These are phyloP conservation scores for Sthenelais limicola DNA, from an alignment of 2,888 invertebrate species.

Conservation along the genomic window DNA sequence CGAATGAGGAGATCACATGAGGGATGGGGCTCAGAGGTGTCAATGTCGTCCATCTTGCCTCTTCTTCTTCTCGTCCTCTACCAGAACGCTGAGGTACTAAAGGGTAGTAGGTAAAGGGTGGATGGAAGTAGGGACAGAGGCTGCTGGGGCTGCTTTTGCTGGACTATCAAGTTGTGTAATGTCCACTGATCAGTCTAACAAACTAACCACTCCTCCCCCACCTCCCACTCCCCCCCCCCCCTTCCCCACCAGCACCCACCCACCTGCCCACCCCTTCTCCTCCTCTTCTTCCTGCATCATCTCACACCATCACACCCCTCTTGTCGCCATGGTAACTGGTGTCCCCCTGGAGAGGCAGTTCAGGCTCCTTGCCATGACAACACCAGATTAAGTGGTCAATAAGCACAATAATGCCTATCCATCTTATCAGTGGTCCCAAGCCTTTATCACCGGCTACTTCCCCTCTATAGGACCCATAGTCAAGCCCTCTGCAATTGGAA, in stretches of 20 bases:
- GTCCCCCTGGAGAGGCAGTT: slow-evolving; percentile 29
- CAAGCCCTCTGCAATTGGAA: slow-evolving; percentile 16
- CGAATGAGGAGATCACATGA: slow-evolving; percentile 13
- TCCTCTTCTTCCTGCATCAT: no score
- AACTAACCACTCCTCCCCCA: no score
- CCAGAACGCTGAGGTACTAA: no score
- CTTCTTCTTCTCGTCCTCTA: no score
- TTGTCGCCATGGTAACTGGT: slow-evolving; percentile 29
- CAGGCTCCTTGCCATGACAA: slow-evolving; percentile 36
- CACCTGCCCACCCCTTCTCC: no score
- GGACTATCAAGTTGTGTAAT: no score
- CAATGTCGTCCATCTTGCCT: slow-evolving; percentile 34
- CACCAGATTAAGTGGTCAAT: slow-evolving; percentile 39
- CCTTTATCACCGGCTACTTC: neutral
- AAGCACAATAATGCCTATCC: slow-evolving; percentile 34
- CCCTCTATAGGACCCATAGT: neutral
- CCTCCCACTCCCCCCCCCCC: no score
- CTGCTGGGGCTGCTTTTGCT: no score
- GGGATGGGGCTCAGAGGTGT: slow-evolving; percentile 33
- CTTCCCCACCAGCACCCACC: no score
- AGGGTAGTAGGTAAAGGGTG: no score
- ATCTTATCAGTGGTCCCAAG: slow-evolving; percentile 20
- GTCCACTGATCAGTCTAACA: no score
- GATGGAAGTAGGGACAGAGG: no score
- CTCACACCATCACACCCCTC: slow-evolving; percentile 8